Base-by-base conservation (phyloP, 2,797 vertebrate species). In the Lepidocolaptes lacrymiger region DNA sequence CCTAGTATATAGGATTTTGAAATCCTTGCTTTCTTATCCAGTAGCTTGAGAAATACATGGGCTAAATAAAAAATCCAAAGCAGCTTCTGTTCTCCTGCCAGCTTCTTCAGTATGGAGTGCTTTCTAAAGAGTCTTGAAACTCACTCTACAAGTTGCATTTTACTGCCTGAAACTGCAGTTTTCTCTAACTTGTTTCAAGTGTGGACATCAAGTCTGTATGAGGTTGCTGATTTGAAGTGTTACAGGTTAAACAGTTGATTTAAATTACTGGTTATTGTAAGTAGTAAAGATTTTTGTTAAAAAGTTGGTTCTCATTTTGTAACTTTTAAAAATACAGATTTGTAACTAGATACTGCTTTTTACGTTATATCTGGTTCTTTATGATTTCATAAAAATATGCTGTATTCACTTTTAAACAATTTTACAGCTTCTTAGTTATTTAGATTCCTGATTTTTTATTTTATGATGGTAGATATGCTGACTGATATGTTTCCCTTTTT, bases 391-490 rank as follows among this genome's bases (percentile, higher is more conserved):
- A 74, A 73, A 91, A 87, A 32, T 77, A 78, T 17, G 37, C 52
- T 92, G 87, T 95, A 71, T 91, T 93, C 27, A 72, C 46, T 28
- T 76, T 82, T 55, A 79, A 95, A 55, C 41, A 79, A 34, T 34
- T 87, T 76, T 80, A 56, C 54, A 64, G 72, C 63, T 95, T 92
- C 27, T 88, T 94, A 93, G n/a, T 90, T 94, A 46, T 12, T 89
- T 89, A 68, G 68, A 46, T 46, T 80, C 86, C 20, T 83, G 3
- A 3, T 64, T 87, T 88, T 91, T 92, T 71, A 88, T 64, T 21
- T 63, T 86, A 64, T 28, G 17, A 34, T 6, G 4, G 30, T 94
- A 92, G 84, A 93, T 88, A 91, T 80, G 87, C 72, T 96, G 75
- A 83, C 44, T 89, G 79, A 43, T 91, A 59, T 72, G 56, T 85